These are phyloP conservation scores for Aplysia californica DNA, from an alignment of 1,140 invertebrate genomes.

Conservation along the genomic window DNA sequence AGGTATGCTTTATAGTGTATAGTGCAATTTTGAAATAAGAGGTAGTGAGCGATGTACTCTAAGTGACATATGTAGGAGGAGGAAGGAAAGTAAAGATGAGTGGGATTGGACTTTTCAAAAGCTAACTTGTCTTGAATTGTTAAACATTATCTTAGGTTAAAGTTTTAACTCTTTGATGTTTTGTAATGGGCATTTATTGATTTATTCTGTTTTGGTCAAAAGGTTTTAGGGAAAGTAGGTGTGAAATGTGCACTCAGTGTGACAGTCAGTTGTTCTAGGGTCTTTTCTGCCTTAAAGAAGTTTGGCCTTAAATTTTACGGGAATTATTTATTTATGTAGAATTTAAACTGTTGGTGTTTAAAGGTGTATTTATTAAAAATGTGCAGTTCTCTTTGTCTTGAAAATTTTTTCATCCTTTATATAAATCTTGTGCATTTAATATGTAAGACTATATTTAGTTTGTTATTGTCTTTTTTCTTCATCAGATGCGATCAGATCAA, in stretches of 20 bases:
- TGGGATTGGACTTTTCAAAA: neutral
- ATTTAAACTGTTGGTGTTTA: neutral
- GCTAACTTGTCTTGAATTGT: neutral
- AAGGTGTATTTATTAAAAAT: neutral
- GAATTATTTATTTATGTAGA: no score
- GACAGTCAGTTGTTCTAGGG: no score
- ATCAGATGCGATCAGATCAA: conserved; percentile 49
- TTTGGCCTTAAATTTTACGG: no score
- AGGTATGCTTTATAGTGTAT: conserved; percentile 5
- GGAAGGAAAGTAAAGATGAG: neutral
- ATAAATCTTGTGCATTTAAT: neutral
- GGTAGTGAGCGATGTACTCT: neutral
- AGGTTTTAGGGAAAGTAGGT: no score
- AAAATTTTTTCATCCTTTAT: neutral
- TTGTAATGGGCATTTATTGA: no score
- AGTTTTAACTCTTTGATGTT: no score
- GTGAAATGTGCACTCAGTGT: no score
- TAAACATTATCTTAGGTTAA: no score
- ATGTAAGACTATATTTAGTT: neutral
- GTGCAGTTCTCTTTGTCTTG: neutral
- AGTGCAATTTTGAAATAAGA: neutral
- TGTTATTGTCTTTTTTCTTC: neutral
- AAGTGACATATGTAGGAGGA: neutral
- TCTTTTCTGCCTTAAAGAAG: no score
- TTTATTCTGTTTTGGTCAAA: no score